phyloP scores from a whole-genome alignment of 1,140 invertebrate species.

The Trichomalopsis sarcophagae region DNA sequence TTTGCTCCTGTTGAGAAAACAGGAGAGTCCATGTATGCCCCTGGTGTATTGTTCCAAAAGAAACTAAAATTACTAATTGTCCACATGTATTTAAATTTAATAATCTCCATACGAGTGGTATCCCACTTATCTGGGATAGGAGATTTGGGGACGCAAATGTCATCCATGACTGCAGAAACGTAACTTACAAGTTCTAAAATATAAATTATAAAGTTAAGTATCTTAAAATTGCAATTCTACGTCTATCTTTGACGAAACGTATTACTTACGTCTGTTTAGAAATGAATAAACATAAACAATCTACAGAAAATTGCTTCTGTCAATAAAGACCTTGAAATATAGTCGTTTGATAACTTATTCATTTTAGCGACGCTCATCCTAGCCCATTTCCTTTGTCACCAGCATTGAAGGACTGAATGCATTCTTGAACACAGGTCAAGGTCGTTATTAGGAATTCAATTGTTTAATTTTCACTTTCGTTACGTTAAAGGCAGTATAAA shows the following conservation, averaged over 20 bases:
- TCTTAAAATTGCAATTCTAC: neutral
- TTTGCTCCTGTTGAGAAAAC: constrained; percentile 38
- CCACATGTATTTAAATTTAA: constrained; percentile 46
- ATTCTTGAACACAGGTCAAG: neutral
- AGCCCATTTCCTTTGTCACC: neutral
- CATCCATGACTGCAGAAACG: constrained; percentile 8
- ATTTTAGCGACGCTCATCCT: neutral
- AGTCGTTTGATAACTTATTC: constrained; percentile 1
- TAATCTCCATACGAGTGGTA: constrained; percentile 43
- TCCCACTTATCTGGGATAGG: constrained; percentile 44
- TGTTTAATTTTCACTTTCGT: neutral
- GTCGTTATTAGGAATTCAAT: neutral
- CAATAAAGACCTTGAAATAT: constrained; percentile 1
- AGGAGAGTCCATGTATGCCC: constrained; percentile 39
- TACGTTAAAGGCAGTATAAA: neutral
- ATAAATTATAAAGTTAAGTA: neutral
- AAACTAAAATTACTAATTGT: constrained; percentile 47
- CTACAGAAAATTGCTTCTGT: neutral
- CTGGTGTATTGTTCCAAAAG: constrained; percentile 45
- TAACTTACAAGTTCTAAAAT: neutral
- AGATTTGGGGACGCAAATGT: constrained; percentile 37
- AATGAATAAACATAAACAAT: neutral
- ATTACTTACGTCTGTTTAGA: neutral
- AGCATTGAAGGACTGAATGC: neutral
- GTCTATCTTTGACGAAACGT: neutral